phyloP scores from a whole-genome alignment of 2,113 vertebrate genomes.

The Paralichthys olivaceus region DNA sequence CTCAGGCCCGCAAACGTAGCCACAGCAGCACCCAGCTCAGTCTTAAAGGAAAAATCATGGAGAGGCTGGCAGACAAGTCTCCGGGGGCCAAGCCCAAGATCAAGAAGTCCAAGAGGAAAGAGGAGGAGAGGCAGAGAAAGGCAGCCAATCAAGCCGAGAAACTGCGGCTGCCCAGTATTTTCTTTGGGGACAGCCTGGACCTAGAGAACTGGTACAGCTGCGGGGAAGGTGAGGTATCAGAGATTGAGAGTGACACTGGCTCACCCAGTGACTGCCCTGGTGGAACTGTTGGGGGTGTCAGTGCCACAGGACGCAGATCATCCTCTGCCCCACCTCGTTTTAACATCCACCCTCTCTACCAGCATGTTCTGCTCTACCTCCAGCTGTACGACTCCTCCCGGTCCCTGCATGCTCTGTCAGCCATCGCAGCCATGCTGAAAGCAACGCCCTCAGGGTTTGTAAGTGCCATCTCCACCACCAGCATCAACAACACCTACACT shows the following conservation, averaged over 20 bases:
- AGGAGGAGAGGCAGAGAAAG: conserved; percentile 92
- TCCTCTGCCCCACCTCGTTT: conserved; percentile 84
- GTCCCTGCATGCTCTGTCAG: conserved; percentile 93
- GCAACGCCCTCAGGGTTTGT: conserved; percentile 93
- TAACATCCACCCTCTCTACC: conserved; percentile 96
- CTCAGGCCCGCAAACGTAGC: conserved; percentile 88
- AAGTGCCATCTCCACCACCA: conserved; percentile 97
- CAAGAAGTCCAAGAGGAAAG: conserved; percentile 92
- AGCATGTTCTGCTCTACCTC: conserved; percentile 96
- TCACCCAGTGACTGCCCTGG: conserved; percentile 85
- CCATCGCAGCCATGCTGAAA: conserved; percentile 94
- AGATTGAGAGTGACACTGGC: conserved; percentile 96
- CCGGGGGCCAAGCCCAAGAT: conserved; percentile 96
- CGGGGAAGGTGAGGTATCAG: conserved; percentile 97
- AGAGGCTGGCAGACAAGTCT: conserved; percentile 91
- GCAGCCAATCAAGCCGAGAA: conserved; percentile 85
- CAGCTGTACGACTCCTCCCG: conserved; percentile 97
- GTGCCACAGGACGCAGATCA: conserved; percentile 66
- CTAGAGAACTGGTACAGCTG: conserved; percentile 99
- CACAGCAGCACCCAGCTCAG: conserved; percentile 96
- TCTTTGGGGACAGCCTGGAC: conserved; percentile 97
- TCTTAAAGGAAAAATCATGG: conserved; percentile 92
- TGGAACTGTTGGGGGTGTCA: conserved; percentile 39
- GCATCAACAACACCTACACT: conserved; percentile 96
- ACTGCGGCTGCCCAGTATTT: conserved; percentile 88